phyloP scores from a whole-genome alignment of 2,888 invertebrate genomes.

The Agrotis puta region DNA sequence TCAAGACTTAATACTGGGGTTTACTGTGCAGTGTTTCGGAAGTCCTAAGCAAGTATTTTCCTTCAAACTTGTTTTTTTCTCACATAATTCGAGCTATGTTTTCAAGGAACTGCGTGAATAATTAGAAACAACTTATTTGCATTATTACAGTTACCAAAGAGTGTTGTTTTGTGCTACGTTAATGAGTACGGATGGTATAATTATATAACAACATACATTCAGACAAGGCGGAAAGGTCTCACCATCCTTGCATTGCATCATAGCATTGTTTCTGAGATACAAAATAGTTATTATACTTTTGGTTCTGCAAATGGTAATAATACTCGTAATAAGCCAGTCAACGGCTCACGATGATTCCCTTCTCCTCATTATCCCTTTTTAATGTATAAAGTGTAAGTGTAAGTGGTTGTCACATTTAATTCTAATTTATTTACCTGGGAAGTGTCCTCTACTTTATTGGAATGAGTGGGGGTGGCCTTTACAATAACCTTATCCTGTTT shows the following conservation, averaged over 20 bases:
- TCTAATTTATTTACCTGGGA: background rate
- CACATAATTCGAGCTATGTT: background rate
- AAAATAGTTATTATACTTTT: background rate
- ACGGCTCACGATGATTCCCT: background rate
- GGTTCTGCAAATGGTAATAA: background rate
- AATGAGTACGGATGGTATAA: background rate
- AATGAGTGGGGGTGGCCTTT: constrained; percentile 11
- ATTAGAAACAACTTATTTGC: background rate
- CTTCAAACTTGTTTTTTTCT: no score
- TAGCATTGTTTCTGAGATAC: background rate
- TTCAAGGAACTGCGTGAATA: background rate
- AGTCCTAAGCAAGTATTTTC: background rate
- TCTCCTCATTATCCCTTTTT: background rate
- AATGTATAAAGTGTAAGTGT: background rate
- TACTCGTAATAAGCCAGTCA: background rate
- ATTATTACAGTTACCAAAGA: background rate
- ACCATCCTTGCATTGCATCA: no score
- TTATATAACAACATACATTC: background rate
- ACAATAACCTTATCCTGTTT: constrained; percentile 35
- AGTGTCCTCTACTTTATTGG: background rate
- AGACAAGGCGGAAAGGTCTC: background rate
- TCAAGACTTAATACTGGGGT: background rate
- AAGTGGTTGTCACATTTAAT: background rate
- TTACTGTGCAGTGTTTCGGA: background rate
- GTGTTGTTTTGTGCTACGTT: background rate